These are phyloP conservation scores for Leptarthrus brevirostris DNA, from an alignment of 2,888 invertebrate genomes.

Conservation along the genomic window DNA sequence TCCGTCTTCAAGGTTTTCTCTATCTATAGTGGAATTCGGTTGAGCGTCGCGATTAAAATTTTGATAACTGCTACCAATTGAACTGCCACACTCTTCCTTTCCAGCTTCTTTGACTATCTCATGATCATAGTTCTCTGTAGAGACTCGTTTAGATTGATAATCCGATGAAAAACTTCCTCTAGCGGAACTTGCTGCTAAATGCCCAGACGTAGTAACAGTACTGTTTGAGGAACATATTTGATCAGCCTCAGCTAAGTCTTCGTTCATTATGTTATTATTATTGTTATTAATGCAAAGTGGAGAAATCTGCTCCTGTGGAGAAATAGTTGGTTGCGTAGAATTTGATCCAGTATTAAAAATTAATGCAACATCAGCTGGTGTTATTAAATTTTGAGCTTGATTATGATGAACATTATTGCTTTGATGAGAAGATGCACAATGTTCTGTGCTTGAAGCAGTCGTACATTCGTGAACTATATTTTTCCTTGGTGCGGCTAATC, in stretches of 20 bases:
- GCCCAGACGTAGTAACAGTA: slow-evolving; percentile 47
- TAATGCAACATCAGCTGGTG: slow-evolving; percentile 21
- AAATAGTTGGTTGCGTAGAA: slow-evolving; percentile 35
- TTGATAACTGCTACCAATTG: not conserved
- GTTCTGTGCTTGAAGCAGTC: slow-evolving; percentile 18
- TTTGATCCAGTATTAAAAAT: slow-evolving; percentile 15
- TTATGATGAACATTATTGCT: slow-evolving; percentile 17
- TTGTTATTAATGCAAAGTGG: slow-evolving; percentile 61
- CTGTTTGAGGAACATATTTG: slow-evolving; percentile 71
- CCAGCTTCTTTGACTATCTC: slow-evolving; percentile 6
- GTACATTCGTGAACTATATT: slow-evolving; percentile 5
- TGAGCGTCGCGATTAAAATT: not conserved
- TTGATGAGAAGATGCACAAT: slow-evolving; percentile 53
- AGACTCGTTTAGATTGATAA: slow-evolving; percentile 11
- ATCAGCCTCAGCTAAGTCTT: slow-evolving; percentile 84
- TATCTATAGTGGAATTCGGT: slow-evolving; percentile 16
- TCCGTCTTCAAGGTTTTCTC: slow-evolving; percentile 31
- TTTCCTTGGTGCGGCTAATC: slow-evolving; percentile 7
- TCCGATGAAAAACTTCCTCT: slow-evolving; percentile 50
- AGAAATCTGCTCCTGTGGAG: not conserved
- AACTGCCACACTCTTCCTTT: slow-evolving; percentile 13
- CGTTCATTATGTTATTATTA: slow-evolving; percentile 72
- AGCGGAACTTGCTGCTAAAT: slow-evolving; percentile 38
- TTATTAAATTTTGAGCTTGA: slow-evolving; percentile 38
- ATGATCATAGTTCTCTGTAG: slow-evolving; percentile 5